These are phyloP conservation scores for Umimayanthus kanabou DNA, from an alignment of 92 coral and sea anemone genomes.

Conservation along the genomic window DNA sequence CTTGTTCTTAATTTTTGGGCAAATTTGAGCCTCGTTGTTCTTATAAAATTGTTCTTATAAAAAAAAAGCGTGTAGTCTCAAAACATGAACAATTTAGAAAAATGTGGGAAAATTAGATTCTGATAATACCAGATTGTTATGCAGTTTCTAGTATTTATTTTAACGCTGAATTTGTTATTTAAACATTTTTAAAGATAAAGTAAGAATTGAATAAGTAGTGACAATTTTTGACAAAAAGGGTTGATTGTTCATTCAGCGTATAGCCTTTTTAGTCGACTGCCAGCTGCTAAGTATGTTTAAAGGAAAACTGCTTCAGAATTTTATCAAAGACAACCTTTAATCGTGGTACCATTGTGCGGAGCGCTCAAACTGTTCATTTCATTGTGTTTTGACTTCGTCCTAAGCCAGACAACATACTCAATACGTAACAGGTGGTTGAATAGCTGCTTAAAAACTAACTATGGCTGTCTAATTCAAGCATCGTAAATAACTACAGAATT, in stretches of 20 bases:
- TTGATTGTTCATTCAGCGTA: not conserved
- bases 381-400: not conserved
- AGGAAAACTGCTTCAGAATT: not conserved
- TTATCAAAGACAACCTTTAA: not conserved
- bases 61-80: too few species aligned
- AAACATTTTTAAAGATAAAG: too few species aligned
- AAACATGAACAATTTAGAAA: too few species aligned
- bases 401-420: not conserved
- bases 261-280: constrained; percentile 5
- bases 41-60: too few species aligned
- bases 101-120: not conserved
- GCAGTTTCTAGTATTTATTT: not conserved
- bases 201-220: not conserved
- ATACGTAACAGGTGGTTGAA: constrained; percentile 1
- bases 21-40: too few species aligned
- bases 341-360: not conserved
- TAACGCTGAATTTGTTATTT: not conserved
- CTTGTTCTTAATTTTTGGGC: too few species aligned
- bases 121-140: not conserved
- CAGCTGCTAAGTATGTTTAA: constrained; percentile 20
- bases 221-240: not conserved
- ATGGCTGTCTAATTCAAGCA: not conserved
- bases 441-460: not conserved
- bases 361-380: not conserved
- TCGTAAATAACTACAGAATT: not conserved